phyloP scores from a whole-genome alignment of 37 sponge, comb jelly and placozoan species.

The Agelas oroides region DNA sequence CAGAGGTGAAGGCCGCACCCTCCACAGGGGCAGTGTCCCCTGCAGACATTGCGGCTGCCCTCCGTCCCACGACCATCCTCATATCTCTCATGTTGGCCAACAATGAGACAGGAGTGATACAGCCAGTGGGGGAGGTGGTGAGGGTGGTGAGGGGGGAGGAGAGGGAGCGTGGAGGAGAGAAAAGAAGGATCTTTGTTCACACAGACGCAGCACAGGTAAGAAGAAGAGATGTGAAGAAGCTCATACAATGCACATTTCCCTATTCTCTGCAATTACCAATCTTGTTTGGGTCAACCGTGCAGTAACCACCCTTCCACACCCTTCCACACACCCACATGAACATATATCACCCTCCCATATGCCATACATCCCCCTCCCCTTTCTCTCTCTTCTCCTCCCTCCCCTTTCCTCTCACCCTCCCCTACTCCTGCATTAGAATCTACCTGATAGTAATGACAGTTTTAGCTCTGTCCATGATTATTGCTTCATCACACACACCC shows the following conservation, averaged over 20 bases:
- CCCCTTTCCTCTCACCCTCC: too few relatives aligned
- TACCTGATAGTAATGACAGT: too few relatives aligned
- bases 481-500: too few relatives aligned
- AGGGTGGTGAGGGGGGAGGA: slow-evolving; percentile 35
- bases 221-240: not conserved
- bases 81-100: slow-evolving; percentile 92
- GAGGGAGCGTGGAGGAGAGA: not conserved
- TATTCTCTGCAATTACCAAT: too few relatives aligned
- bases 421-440: too few relatives aligned
- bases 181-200: slow-evolving; percentile 30
- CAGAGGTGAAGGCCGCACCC: slow-evolving; percentile 18
- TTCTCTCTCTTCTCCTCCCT: slow-evolving; percentile 3
- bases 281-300: too few relatives aligned
- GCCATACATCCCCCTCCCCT: not conserved
- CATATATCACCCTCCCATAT: not conserved
- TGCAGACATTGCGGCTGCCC: slow-evolving; percentile 45
- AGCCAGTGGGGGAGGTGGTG: slow-evolving; percentile 71
- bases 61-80: slow-evolving; percentile 69
- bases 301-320: slow-evolving; percentile 3
- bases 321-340: not conserved
- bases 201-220: slow-evolving; percentile 66
- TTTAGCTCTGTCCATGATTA: too few relatives aligned
- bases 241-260: too few relatives aligned
- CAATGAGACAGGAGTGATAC: slow-evolving; percentile 82
- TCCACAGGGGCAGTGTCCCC: slow-evolving; percentile 57